These are phyloP conservation scores for Drosophila hydei DNA, from an alignment of 1,140 invertebrate species.

Conservation along the genomic window DNA sequence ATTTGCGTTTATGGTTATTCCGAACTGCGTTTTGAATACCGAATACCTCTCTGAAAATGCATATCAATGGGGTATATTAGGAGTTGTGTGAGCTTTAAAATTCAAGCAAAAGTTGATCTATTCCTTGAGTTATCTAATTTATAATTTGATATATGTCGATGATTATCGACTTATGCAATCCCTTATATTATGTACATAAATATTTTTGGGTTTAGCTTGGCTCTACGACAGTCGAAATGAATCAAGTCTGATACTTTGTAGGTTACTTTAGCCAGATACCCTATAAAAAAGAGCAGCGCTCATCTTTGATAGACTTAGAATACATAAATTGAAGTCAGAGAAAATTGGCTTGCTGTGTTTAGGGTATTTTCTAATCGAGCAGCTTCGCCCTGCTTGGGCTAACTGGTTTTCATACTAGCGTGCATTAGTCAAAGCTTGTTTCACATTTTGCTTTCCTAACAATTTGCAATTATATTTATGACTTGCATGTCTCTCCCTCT, in stretches of 20 bases:
- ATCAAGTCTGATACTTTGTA: too few species aligned
- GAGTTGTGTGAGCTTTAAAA: background rate
- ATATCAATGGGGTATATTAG: background rate
- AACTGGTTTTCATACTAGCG: background rate
- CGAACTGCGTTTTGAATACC: background rate
- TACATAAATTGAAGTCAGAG: too few species aligned
- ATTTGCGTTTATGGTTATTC: background rate
- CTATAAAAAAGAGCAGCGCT: too few species aligned
- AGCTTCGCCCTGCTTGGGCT: background rate
- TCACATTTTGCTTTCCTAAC: background rate
- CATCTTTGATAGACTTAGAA: background rate
- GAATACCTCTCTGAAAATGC: background rate
- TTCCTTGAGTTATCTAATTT: too few species aligned
- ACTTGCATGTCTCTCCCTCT: background rate
- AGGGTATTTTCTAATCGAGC: background rate
- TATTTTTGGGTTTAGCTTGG: too few species aligned
- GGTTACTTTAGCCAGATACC: too few species aligned
- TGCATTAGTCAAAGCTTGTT: conserved; percentile 11
- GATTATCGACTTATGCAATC: too few species aligned
- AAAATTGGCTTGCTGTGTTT: background rate
- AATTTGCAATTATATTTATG: background rate
- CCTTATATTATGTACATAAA: too few species aligned
- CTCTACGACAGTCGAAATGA: too few species aligned
- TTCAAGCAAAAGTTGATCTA: too few species aligned
- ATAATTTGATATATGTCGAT: too few species aligned